Base-by-base conservation (phyloP, 2,888 invertebrate species). In the Phyllotreta striolata region DNA sequence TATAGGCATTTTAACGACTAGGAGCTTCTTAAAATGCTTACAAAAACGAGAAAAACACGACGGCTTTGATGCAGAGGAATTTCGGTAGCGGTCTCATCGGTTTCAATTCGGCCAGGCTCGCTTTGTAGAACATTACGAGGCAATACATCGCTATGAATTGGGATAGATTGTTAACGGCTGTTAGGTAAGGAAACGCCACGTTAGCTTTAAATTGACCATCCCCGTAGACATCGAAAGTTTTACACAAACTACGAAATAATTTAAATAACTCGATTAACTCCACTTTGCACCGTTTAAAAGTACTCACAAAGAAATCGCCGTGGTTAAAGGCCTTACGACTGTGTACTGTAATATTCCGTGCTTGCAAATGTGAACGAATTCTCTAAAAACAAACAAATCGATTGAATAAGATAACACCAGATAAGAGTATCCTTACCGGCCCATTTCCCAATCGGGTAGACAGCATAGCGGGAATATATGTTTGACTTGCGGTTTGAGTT, bases 41-140 rank as follows among this genome's bases (percentile, higher is more conserved):
- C 97, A 97, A 97, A 83, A 98, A 98, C 51, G 97, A 97, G 80
- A 97, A 95, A 85, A 98, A 98, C 24, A 98, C 96, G 59, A 98
- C 96, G 71, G 96, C 95, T 84, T 98, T 98, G 73, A 98, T 96
- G 81, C 97, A 97, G 57, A 98, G 84, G 83, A 98, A 97, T 83
- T 98, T 98, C 51, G 95, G 93, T 70, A 98, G 86, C 0, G 98
- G 98, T 77, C 91, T 91, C 92, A 98, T 95, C 4, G 96, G 96
- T 73, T 88, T 88, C 51, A 98, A 82, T 80, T 96, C 95, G 60
- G 90, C 88, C 74, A 89, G 88, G 79, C 93, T 95, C 3, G 96
- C 96, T 80, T 88, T 89, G 79, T 98, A 98, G 82, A 98, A 98
- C 69, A 98, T 85, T 14, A 97, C 93, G 63, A 98, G 84, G 78